Evolutionary conservation across 1,140 invertebrate genomes (phyloP).

Genomic region (Platyura marginata): DNA sequence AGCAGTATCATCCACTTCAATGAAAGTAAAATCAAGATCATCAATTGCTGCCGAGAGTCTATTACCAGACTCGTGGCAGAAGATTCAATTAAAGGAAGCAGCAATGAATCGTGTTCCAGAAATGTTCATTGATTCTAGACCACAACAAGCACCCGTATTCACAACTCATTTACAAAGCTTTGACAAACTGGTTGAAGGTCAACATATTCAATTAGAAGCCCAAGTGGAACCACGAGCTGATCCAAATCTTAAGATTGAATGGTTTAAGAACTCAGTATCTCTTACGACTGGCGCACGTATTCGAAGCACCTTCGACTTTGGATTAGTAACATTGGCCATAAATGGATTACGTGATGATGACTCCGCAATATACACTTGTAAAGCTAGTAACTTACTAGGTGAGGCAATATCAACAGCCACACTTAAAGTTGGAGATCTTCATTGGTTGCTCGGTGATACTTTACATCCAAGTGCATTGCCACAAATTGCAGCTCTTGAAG

Average conservation of each 20-base stretch:
- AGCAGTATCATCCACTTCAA: constrained; percentile 72
- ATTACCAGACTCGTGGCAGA: constrained; percentile 74
- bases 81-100: constrained; percentile 74
- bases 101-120: constrained; percentile 74
- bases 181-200: constrained; percentile 70
- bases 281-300: constrained; percentile 67
- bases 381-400: constrained; percentile 56
- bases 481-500: constrained; percentile 72
- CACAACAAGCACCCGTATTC: constrained; percentile 75
- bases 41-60: constrained; percentile 62
- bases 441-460: constrained; percentile 73
- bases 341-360: constrained; percentile 72
- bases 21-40: constrained; percentile 68
- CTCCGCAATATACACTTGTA: constrained; percentile 81
- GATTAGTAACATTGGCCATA: constrained; percentile 79
- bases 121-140: constrained; percentile 61
- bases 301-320: constrained; percentile 83
- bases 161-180: constrained; percentile 76
- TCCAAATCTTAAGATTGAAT: constrained; percentile 76
- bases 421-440: constrained; percentile 72
- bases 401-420: constrained; percentile 83
- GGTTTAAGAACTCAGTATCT: constrained; percentile 84
- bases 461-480: constrained; percentile 80
- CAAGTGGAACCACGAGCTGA: constrained; percentile 92
- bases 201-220: constrained; percentile 84